Conservation (phyloP, 2,113 vertebrate species). For the Conger conger region DNA sequence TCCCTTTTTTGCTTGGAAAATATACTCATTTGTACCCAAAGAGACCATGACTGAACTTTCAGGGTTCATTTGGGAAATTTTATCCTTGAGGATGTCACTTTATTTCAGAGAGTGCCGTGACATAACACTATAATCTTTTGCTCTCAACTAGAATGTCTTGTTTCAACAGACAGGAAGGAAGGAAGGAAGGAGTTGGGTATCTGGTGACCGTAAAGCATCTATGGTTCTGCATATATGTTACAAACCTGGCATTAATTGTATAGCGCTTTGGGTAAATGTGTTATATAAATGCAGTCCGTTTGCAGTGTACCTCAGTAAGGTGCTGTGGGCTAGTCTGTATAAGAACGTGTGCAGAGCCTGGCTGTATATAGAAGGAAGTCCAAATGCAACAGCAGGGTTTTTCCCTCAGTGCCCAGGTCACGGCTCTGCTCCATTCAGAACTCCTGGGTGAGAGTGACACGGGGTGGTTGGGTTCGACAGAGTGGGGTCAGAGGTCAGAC, state of each 20-base stretch:
- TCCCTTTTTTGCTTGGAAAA: too few species aligned
- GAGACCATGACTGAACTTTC: too few species aligned
- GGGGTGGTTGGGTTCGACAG: slow-evolving; percentile 14
- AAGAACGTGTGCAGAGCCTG: background rate
- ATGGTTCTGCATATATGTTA: too few species aligned
- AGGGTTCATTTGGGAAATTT: too few species aligned
- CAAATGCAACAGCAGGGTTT: background rate
- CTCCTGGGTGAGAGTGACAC: background rate
- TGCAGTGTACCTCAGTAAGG: background rate
- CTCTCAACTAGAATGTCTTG: background rate
- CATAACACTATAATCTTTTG: background rate
- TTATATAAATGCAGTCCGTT: too few species aligned
- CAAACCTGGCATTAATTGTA: too few species aligned
- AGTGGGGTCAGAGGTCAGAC: slow-evolving; percentile 37
- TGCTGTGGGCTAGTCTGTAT: background rate
- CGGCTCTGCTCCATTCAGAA: background rate
- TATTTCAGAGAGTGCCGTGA: too few species aligned
- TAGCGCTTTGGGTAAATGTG: too few species aligned
- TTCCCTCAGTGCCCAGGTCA: background rate
- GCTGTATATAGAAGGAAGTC: background rate
- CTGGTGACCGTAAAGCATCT: background rate
- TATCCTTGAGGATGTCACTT: too few species aligned
- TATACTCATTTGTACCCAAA: too few species aligned
- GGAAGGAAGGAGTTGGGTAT: background rate
- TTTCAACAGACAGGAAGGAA: too few species aligned